Conservation (phyloP, 2,113 vertebrate genomes). For the Anolis sagrei region DNA sequence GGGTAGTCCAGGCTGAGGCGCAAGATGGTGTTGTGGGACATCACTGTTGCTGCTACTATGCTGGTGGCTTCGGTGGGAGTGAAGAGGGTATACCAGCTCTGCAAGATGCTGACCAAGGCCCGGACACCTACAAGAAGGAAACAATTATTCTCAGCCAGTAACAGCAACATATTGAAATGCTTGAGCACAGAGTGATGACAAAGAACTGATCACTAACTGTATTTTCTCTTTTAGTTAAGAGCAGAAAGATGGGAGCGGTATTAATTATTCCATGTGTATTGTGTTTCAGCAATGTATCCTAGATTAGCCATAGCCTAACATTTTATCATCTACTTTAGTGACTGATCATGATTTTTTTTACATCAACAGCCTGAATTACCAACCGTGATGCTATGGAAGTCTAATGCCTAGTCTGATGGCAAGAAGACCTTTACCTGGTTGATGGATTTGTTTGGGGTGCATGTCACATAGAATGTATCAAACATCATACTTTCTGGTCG, state of each 20-base stretch:
- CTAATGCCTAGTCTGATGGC: not conserved
- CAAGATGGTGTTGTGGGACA: constrained; percentile 96
- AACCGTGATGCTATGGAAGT: not conserved
- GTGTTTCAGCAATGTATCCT: not conserved
- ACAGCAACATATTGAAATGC: not conserved
- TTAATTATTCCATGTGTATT: not conserved
- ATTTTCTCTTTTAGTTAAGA: not conserved
- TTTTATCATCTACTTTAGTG: not conserved
- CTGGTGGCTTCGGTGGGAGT: constrained; percentile 98
- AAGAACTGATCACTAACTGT: not conserved
- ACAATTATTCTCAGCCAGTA: constrained; percentile 46
- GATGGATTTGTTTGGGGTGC: not conserved
- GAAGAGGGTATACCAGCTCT: constrained; percentile 98
- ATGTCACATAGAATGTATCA: not conserved
- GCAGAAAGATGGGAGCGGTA: not conserved
- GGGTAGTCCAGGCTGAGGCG: constrained; percentile 96
- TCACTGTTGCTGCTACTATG: constrained; percentile 95
- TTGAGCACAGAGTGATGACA: not conserved
- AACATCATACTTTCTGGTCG: not conserved
- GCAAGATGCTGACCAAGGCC: constrained; percentile 95
- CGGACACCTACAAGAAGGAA: constrained; percentile 83
- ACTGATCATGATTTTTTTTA: not conserved
- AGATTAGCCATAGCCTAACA: not conserved
- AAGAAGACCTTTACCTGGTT: not conserved
- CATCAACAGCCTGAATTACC: not conserved